Conservation (phyloP, 2,888 invertebrate species). For the Drosophila merina region DNA sequence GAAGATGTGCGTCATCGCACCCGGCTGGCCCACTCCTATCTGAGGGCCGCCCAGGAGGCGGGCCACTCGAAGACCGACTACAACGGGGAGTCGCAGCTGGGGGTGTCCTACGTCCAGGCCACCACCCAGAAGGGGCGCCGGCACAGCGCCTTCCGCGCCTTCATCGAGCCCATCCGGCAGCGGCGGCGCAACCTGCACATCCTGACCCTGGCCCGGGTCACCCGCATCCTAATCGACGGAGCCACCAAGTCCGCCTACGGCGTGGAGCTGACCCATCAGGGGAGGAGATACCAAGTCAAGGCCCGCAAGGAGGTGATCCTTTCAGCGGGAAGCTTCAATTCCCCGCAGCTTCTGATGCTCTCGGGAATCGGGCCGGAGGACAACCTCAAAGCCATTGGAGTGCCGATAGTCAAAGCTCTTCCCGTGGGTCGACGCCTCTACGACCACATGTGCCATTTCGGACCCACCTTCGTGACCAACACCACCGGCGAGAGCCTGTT, state of each 20-base stretch:
- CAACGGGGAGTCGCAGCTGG: constrained; percentile 87
- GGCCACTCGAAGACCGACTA: constrained; percentile 89
- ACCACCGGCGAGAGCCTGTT: constrained; percentile 75
- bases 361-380: constrained; percentile 88
- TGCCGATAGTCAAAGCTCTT: constrained; percentile 87
- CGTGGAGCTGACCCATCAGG: constrained; percentile 87
- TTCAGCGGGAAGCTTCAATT: constrained; percentile 93
- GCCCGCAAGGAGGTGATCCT: constrained; percentile 92
- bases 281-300: constrained; percentile 84
- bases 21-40: constrained; percentile 85
- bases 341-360: constrained; percentile 95
- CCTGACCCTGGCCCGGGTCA: constrained; percentile 87
- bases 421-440: constrained; percentile 88
- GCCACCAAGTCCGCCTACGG: constrained; percentile 87
- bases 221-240: constrained; percentile 88
- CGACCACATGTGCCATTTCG: constrained; percentile 85
- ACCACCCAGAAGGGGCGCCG: constrained; percentile 86
- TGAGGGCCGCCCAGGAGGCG: constrained; percentile 87
- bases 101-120: constrained; percentile 88
- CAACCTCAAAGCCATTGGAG: constrained; percentile 85
- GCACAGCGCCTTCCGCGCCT: constrained; percentile 88
- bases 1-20: constrained; percentile 86
- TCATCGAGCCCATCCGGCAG: constrained; percentile 85
- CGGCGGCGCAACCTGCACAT: constrained; percentile 88
- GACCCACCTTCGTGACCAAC: constrained; percentile 82